These are phyloP conservation scores for Erethizon dorsatum DNA, from an alignment of 2,797 vertebrate genomes.

Conservation along the genomic window DNA sequence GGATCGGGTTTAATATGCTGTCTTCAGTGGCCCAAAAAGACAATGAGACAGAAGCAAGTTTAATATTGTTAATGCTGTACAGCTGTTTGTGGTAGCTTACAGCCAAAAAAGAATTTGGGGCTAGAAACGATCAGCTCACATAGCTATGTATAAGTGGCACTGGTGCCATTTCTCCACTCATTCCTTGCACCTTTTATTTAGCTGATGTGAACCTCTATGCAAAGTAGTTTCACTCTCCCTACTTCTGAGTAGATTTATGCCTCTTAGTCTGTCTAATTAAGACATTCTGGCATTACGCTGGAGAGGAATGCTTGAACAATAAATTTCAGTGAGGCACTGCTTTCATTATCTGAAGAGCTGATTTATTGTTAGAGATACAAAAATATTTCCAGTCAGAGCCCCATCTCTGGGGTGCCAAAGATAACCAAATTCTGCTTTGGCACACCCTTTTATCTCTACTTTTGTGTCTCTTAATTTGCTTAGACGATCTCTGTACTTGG, in stretches of 20 bases:
- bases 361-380: background rate
- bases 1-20: background rate
- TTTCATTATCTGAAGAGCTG: background rate
- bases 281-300: background rate
- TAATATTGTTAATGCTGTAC: background rate
- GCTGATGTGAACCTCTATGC: conserved; percentile 48
- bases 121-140: background rate
- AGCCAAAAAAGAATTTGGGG: conserved; percentile 35
- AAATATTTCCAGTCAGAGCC: background rate
- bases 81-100: conserved; percentile 44
- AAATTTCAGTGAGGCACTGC: background rate
- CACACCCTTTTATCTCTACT: background rate
- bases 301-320: background rate
- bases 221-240: conserved; percentile 48
- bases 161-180: background rate
- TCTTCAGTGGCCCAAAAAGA: background rate
- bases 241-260: background rate
- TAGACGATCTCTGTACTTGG: background rate
- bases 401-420: background rate
- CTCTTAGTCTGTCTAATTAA: conserved; percentile 9
- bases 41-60: conserved; percentile 1
- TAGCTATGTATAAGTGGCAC: background rate
- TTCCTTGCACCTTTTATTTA: conserved; percentile 15
- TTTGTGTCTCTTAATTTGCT: background rate
- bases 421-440: background rate